phyloP scores from a whole-genome alignment of 2,797 vertebrate genomes.

The Enteromius mattozi region DNA sequence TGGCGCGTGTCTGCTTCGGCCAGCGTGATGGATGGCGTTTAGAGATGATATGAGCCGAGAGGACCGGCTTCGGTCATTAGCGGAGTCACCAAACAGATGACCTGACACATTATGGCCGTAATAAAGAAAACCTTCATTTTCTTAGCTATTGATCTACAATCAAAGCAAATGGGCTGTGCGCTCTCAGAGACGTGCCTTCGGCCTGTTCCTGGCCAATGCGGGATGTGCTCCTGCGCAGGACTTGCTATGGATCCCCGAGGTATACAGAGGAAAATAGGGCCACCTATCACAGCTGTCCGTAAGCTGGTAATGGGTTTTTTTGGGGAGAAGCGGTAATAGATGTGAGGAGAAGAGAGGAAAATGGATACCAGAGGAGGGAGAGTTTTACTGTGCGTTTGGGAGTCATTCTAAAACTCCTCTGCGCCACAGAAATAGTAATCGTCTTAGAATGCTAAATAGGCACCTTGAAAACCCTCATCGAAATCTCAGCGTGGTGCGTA shows the following conservation, averaged over 20 bases:
- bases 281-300: conserved; percentile 46
- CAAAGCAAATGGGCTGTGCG: conserved; percentile 51
- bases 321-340: conserved; percentile 36
- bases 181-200: conserved; percentile 15
- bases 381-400: conserved; percentile 59
- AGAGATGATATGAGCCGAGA: conserved; percentile 42
- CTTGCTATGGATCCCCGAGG: conserved; percentile 16
- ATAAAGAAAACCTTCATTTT: conserved; percentile 66
- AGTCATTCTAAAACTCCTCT: conserved; percentile 45
- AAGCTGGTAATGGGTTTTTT: conserved; percentile 47
- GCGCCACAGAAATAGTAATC: conserved; percentile 38
- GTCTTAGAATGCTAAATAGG: conserved; percentile 56
- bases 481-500: conserved; percentile 43
- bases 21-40: conserved; percentile 40
- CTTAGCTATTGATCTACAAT: conserved; percentile 60
- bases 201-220: background rate
- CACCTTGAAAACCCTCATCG: conserved; percentile 43
- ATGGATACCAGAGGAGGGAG: conserved; percentile 40
- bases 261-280: conserved; percentile 43
- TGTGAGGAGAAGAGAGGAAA: conserved; percentile 23
- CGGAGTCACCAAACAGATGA: conserved; percentile 60
- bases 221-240: background rate
- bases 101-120: conserved; percentile 62
- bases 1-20: conserved; percentile 6
- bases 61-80: conserved; percentile 59